phyloP scores from a whole-genome alignment of 2,797 vertebrate genomes.

The Macrochelys suwanniensis region DNA sequence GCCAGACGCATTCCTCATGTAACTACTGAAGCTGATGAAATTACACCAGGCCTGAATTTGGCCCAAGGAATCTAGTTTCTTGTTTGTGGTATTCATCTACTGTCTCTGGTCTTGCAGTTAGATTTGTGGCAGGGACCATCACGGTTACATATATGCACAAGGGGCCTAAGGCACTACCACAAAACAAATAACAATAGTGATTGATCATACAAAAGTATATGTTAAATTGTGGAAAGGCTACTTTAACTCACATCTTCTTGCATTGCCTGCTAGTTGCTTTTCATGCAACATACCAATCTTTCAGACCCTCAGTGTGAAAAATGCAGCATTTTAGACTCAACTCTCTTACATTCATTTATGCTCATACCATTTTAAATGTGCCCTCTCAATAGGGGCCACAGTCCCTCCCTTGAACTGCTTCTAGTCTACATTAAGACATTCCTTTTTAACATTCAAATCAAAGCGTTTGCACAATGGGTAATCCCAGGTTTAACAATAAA shows the following conservation, averaged over 20 bases:
- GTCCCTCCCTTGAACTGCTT: neutral
- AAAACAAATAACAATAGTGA: neutral
- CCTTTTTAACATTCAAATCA: neutral
- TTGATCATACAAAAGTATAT: neutral
- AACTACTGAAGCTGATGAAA: neutral
- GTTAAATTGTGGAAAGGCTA: neutral
- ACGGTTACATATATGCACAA: neutral
- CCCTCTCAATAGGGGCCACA: neutral
- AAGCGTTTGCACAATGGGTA: conserved; percentile 2
- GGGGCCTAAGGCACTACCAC: neutral
- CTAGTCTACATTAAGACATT: neutral
- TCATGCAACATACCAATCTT: neutral
- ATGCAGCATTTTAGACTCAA: neutral
- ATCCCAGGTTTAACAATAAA: conserved; percentile 66
- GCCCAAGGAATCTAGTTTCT: neutral
- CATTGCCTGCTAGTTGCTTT: neutral
- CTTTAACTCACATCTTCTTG: neutral
- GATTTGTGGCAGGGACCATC: neutral
- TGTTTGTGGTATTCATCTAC: neutral
- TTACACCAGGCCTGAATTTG: neutral
- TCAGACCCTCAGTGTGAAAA: neutral
- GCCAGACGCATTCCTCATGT: neutral
- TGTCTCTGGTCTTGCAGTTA: neutral
- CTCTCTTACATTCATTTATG: neutral
- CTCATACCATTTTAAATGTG: neutral